Conservation (phyloP, 2,113 vertebrate species). For the Promerops cafer region DNA sequence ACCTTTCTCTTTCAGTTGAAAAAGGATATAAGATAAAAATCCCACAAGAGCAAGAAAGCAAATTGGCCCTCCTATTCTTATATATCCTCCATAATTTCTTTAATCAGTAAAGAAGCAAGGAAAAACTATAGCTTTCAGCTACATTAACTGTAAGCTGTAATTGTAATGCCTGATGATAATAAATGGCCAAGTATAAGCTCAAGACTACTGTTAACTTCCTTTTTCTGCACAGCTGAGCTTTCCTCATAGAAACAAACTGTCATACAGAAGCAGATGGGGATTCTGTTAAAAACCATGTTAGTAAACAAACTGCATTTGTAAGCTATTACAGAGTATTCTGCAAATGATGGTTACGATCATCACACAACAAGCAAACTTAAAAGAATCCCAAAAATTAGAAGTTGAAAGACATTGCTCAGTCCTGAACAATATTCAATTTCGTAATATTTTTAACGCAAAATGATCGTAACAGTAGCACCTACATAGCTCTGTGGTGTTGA, state of each 20-base stretch:
- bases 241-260: neutral
- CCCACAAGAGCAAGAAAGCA: neutral
- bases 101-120: neutral
- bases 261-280: neutral
- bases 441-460: neutral
- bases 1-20: neutral
- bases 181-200: neutral
- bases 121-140: neutral
- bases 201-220: neutral
- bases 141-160: neutral
- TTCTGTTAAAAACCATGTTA: neutral
- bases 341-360: neutral
- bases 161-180: neutral
- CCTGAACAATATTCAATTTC: rapidly evolving
- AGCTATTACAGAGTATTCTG: neutral
- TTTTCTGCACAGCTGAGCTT: neutral
- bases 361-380: neutral
- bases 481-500: rapidly evolving
- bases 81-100: neutral
- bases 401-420: rapidly evolving
- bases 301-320: neutral
- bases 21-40: neutral
- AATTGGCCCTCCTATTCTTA: neutral
- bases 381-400: neutral
- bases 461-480: rapidly evolving